These are phyloP conservation scores for Styela clava DNA, from an alignment of 23 tunicate genomes.

Conservation along the genomic window DNA sequence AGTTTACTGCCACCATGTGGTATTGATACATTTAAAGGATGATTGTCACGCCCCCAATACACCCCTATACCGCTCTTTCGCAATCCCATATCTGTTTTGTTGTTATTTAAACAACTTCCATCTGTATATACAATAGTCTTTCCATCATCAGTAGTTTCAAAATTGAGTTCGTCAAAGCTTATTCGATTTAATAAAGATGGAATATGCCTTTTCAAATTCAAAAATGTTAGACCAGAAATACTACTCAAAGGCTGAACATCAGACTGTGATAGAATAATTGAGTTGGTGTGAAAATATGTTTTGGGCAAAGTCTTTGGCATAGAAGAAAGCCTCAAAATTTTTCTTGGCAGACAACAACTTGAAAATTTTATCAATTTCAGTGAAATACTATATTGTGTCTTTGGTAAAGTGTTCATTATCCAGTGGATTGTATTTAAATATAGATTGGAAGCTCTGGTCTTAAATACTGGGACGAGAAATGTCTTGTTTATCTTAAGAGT, in stretches of 20 bases:
- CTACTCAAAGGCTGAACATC: neutral
- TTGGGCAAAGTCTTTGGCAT: neutral
- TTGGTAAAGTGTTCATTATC: too few species aligned
- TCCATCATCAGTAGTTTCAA: neutral
- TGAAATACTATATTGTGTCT: too few species aligned
- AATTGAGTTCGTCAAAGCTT: neutral
- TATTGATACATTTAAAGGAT: conserved; percentile 30
- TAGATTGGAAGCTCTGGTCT: too few species aligned
- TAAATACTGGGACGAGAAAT: too few species aligned
- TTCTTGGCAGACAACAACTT: too few species aligned
- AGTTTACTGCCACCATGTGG: conserved; percentile 23
- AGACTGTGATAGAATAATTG: too few species aligned
- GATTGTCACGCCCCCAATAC: conserved; percentile 35
- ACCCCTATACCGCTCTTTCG: conserved; percentile 42
- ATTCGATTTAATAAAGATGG: neutral
- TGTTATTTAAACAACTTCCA: conserved; percentile 51
- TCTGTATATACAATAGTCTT: conserved; percentile 41
- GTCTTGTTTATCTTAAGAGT: too few species aligned
- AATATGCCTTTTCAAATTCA: conserved; percentile 3
- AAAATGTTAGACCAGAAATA: neutral
- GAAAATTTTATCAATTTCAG: too few species aligned
- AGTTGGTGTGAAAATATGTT: too few species aligned
- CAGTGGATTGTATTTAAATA: too few species aligned
- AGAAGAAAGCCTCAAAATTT: too few species aligned
- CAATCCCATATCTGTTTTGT: neutral